A percentile compares a stretch with the other conserved stretches of the same genome.
Conservation (phyloP, 2,113 vertebrate genomes). For the Sterrhoptilus dennistouni region DNA sequence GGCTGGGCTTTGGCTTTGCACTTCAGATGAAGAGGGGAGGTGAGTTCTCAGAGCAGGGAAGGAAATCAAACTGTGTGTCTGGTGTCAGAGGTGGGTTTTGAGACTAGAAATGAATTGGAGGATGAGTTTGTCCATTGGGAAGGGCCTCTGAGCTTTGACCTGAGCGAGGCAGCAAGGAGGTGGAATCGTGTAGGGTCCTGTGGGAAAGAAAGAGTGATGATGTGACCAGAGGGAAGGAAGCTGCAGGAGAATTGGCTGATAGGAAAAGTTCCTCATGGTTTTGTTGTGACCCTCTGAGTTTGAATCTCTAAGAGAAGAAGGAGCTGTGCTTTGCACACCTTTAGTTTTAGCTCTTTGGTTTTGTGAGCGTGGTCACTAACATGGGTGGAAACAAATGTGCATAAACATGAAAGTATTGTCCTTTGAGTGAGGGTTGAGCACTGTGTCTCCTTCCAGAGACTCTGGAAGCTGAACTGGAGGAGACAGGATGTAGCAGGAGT, state of each 20-base stretch:
- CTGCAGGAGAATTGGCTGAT: not conserved
- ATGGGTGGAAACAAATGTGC: not conserved
- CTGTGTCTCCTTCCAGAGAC: not conserved
- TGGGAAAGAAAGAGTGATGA: not conserved
- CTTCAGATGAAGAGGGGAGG: not conserved
- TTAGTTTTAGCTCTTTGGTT: not conserved
- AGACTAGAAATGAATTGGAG: not conserved
- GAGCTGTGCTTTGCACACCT: not conserved
- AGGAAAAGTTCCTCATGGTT: not conserved
- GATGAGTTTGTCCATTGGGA: not conserved
- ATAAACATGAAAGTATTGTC: not conserved
- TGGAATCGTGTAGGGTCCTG: not conserved
- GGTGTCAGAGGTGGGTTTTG: not conserved
- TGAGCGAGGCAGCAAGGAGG: accelerated
- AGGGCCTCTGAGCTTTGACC: not conserved
- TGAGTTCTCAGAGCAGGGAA: not conserved
- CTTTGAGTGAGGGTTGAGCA: not conserved
- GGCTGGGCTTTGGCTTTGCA: not conserved
- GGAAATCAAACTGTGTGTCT: not conserved
- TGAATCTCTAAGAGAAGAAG: not conserved
- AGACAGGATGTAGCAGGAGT: not conserved
- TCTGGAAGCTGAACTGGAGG: not conserved
- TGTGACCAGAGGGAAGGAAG: not conserved
- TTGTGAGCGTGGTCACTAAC: accelerated
- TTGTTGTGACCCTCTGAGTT: not conserved